A percentile compares a stretch with the other conserved stretches of the same genome.
These are phyloP conservation scores for Herpetotheres cachinnans DNA, from an alignment of 2,113 vertebrate genomes.

Conservation along the genomic window DNA sequence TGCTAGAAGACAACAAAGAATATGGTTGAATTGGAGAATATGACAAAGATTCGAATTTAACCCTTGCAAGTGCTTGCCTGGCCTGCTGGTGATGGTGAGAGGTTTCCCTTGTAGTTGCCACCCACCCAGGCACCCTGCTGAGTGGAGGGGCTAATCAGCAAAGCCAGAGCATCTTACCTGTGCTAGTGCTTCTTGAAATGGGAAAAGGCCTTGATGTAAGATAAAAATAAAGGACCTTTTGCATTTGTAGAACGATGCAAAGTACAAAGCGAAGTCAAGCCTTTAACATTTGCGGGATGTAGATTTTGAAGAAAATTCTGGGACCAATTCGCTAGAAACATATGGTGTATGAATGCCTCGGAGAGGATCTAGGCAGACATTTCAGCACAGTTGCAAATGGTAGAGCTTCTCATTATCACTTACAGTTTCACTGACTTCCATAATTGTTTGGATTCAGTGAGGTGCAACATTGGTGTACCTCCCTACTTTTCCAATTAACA, in stretches of 20 bases:
- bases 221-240: not conserved
- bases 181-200: not conserved
- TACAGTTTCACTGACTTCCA: not conserved
- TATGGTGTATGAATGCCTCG: not conserved
- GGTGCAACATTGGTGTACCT: not conserved
- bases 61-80: not conserved
- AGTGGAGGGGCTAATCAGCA: not conserved
- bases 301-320: not conserved
- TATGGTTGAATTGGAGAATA: not conserved
- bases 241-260: not conserved
- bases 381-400: not conserved
- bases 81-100: not conserved
- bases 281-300: not conserved
- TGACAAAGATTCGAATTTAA: not conserved
- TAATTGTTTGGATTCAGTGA: not conserved
- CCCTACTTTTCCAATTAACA: not conserved
- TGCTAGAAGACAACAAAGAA: not conserved
- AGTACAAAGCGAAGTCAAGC: not conserved
- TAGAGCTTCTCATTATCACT: not conserved
- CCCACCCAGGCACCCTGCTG: not conserved
- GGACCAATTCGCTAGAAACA: not conserved
- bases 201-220: not conserved
- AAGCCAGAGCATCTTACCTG: not conserved
- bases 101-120: not conserved
- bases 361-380: not conserved